Percentiles rank a stretch among this genome's conserved stretches.
Evolutionary conservation across 2,113 vertebrate species (phyloP).

Genomic region (Perognathus longimembris): DNA sequence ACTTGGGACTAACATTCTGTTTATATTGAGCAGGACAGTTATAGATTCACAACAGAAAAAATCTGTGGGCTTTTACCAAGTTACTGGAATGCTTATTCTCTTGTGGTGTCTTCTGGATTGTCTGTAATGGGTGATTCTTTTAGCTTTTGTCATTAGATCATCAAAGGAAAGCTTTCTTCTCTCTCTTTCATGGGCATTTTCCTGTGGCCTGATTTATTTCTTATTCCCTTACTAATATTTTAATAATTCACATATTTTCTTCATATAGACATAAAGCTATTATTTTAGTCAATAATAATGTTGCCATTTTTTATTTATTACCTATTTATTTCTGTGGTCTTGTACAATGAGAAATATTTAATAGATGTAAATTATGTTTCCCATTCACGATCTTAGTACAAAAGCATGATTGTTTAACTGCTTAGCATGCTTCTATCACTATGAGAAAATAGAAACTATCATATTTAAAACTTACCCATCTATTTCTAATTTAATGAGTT

Average conservation of each 20-base stretch:
- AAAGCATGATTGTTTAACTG: background rate
- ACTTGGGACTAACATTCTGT: background rate
- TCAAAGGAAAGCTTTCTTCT: background rate
- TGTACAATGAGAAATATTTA: background rate
- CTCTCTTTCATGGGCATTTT: background rate
- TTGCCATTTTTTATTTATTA: slow-evolving; percentile 26
- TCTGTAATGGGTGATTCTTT: slow-evolving; percentile 18
- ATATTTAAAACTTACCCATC: background rate
- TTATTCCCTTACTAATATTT: background rate
- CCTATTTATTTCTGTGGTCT: background rate
- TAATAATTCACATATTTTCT: slow-evolving; percentile 32
- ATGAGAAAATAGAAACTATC: background rate
- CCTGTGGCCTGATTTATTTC: background rate
- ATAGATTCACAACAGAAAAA: background rate
- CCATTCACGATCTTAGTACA: background rate
- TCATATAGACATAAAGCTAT: background rate
- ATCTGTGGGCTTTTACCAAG: background rate
- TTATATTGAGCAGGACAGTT: background rate
- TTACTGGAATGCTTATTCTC: background rate
- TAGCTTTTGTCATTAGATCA: background rate
- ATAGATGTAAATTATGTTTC: slow-evolving; percentile 11
- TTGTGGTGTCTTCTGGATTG: background rate
- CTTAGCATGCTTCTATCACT: background rate
- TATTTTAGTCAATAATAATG: background rate
- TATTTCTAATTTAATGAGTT: slow-evolving; percentile 33